Conservation (phyloP, 35 echinoderm and acorn worm species). For the Patiria miniata region DNA sequence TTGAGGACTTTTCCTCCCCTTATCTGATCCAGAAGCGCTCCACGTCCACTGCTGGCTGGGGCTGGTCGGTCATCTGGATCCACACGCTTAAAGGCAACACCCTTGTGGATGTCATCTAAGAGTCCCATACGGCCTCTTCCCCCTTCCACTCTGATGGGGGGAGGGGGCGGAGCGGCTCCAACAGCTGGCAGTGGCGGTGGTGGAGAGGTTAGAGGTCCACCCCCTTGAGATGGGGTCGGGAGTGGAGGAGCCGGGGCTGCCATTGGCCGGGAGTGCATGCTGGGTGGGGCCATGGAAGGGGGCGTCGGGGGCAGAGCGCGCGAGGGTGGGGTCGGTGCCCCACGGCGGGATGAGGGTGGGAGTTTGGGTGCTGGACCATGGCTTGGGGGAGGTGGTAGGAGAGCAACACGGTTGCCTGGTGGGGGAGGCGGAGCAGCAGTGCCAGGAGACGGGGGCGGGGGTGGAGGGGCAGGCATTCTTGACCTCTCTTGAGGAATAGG, state of each 20-base stretch:
- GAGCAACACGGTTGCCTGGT: constrained; percentile 1
- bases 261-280: neutral
- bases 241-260: constrained; percentile 31
- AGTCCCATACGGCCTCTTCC: constrained; percentile 34
- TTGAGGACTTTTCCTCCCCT: constrained; percentile 46
- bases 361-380: constrained; percentile 25
- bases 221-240: constrained; percentile 12
- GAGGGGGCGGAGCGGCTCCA: constrained; percentile 51
- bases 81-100: constrained; percentile 51
- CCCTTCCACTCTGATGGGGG: constrained; percentile 26
- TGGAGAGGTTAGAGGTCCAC: constrained; percentile 34
- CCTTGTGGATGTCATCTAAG: constrained; percentile 56
- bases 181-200: constrained; percentile 50
- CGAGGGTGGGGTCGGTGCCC: constrained; percentile 39
- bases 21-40: constrained; percentile 60
- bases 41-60: constrained; percentile 32
- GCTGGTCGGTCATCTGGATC: constrained; percentile 26
- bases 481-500: neutral
- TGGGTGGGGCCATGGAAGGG: constrained; percentile 36
- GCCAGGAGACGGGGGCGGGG: constrained; percentile 38
- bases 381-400: constrained; percentile 48
- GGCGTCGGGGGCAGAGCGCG: constrained; percentile 46
- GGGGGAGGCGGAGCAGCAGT: constrained; percentile 56
- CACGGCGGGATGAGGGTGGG: constrained; percentile 32
- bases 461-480: constrained; percentile 11